phyloP scores from a whole-genome alignment of 2,113 vertebrate genomes.

The Gnathonemus echidnorhynchus region DNA sequence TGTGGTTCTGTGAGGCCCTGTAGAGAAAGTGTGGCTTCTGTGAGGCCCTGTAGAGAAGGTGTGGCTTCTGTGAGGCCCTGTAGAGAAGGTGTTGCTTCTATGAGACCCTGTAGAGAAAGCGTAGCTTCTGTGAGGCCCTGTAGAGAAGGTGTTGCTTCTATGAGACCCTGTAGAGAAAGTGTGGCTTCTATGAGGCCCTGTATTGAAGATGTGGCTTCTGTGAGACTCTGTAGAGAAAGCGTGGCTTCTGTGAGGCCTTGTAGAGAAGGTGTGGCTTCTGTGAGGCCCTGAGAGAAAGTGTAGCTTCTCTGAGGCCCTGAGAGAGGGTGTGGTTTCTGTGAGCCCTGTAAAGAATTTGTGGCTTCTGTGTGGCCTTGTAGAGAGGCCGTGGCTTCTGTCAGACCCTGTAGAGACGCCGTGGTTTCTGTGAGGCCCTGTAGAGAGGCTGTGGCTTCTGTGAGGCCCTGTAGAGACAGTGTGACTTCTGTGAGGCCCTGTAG shows the following conservation, averaged over 20 bases:
- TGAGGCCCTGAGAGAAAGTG: neutral
- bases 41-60: neutral
- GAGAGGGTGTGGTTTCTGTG: too few relatives aligned
- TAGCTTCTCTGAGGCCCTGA: neutral
- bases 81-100: neutral
- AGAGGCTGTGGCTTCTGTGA: rapidly evolving
- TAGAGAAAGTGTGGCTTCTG: neutral
- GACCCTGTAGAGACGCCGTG: too few relatives aligned
- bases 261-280: neutral
- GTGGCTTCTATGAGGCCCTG: neutral
- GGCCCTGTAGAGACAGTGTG: too few relatives aligned
- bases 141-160: neutral
- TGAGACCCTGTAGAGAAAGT: neutral
- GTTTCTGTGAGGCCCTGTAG: too few relatives aligned
- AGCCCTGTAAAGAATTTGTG: too few relatives aligned
- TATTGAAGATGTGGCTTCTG: neutral
- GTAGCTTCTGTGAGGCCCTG: neutral
- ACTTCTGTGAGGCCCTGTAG: too few relatives aligned
- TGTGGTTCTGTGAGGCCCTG: too few relatives aligned
- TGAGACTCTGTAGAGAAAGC: neutral
- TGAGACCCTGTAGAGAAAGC: neutral
- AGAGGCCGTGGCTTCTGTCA: too few relatives aligned
- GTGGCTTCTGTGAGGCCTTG: neutral
- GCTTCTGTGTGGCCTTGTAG: too few relatives aligned
- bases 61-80: too few relatives aligned